Percentiles rank a stretch among this genome's conserved stretches.
phyloP scores from a whole-genome alignment of 2,797 vertebrate genomes.

The Rhadinocentrus ornatus region DNA sequence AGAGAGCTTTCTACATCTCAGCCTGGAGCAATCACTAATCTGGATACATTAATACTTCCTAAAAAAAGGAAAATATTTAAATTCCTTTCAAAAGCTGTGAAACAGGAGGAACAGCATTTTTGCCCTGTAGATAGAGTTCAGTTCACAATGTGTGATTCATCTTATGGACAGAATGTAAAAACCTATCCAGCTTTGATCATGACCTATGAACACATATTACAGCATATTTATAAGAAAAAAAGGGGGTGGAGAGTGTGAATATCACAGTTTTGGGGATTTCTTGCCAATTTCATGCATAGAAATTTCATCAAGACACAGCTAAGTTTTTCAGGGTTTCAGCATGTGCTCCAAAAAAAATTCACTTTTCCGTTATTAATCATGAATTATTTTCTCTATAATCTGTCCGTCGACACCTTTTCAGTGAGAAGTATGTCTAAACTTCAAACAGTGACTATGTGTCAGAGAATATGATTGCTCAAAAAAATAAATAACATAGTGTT shows the following conservation, averaged over 20 bases:
- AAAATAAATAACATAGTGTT: background rate
- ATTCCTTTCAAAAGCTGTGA: slow-evolving; percentile 47
- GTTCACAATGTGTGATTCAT: slow-evolving; percentile 42
- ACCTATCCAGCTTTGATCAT: slow-evolving; percentile 14
- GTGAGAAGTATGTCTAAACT: background rate
- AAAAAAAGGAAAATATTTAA: slow-evolving; percentile 49
- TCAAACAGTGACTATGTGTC: background rate
- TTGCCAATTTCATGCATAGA: slow-evolving; percentile 6
- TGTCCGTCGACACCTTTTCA: background rate
- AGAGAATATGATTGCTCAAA: background rate
- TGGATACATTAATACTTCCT: slow-evolving; percentile 66
- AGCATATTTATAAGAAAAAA: slow-evolving; percentile 11
- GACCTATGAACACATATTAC: slow-evolving; percentile 23
- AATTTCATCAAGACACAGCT: slow-evolving; percentile 4
- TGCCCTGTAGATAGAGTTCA: slow-evolving; percentile 45
- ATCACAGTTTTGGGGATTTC: slow-evolving; percentile 35
- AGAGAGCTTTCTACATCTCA: slow-evolving; percentile 56
- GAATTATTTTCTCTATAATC: background rate
- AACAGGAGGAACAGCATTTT: slow-evolving; percentile 49
- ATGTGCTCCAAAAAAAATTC: background rate
- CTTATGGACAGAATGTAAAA: slow-evolving; percentile 30
- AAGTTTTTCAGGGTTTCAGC: background rate
- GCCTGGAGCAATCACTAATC: slow-evolving; percentile 72
- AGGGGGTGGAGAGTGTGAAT: slow-evolving; percentile 11
- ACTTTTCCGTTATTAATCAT: background rate